These are phyloP conservation scores for Plebejus argus DNA, from an alignment of 2,888 invertebrate species.

Conservation along the genomic window DNA sequence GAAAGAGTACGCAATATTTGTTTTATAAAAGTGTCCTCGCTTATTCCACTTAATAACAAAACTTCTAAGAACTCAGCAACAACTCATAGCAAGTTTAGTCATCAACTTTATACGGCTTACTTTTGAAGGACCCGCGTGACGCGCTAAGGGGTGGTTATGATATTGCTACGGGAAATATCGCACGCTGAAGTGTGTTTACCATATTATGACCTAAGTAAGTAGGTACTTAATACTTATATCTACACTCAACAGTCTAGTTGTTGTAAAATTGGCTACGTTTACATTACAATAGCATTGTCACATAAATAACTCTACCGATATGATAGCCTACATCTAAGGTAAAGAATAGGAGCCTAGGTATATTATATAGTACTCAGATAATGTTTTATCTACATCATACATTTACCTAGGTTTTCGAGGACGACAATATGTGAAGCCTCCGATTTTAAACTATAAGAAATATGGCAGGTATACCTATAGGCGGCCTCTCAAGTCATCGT, in stretches of 20 bases:
- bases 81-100: constrained; percentile 12
- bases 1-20: not conserved
- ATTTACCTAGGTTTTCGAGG: not conserved
- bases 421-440: not conserved
- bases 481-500: too few species aligned
- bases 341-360: not conserved
- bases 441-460: not conserved
- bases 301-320: not conserved
- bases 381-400: not conserved
- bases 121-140: constrained; percentile 16
- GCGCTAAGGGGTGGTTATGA: not conserved
- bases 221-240: not conserved
- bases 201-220: not conserved
- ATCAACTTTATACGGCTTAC: not conserved
- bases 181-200: not conserved
- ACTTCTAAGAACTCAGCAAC: not conserved
- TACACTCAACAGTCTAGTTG: not conserved
- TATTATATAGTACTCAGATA: not conserved
- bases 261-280: not conserved
- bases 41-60: constrained; percentile 15
- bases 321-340: not conserved
- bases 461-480: too few species aligned
- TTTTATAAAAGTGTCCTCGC: not conserved
- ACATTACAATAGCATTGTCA: not conserved
- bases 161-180: not conserved